These are phyloP conservation scores for Seison nebaliae DNA, from an alignment of 1,140 invertebrate genomes.

Conservation along the genomic window DNA sequence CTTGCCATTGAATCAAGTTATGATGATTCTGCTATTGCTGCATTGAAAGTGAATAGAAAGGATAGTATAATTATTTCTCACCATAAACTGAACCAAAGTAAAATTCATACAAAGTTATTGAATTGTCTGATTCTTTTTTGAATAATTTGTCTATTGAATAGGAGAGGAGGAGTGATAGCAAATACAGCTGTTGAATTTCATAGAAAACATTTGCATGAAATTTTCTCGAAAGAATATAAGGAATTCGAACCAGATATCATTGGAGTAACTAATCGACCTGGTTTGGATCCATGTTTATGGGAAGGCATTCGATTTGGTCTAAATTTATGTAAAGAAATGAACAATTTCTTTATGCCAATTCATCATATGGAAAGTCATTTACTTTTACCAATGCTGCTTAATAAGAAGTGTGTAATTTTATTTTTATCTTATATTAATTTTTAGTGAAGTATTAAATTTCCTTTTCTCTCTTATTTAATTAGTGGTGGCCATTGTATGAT, in stretches of 20 bases:
- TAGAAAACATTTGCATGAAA: constrained; percentile 41
- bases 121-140: constrained; percentile 16
- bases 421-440: constrained; percentile 4
- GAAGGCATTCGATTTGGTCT: constrained; percentile 61
- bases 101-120: constrained; percentile 19
- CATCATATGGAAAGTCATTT: constrained; percentile 98
- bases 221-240: constrained; percentile 1
- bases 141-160: constrained; percentile 26
- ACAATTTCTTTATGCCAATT: constrained; percentile 51
- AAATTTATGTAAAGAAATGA: constrained; percentile 37
- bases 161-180: constrained; percentile 68
- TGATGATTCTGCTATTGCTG: constrained; percentile 73
- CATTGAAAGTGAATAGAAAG: constrained; percentile 48
- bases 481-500: constrained; percentile 63
- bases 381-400: constrained; percentile 47
- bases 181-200: constrained; percentile 53
- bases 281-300: constrained; percentile 44
- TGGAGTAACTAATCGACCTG: constrained; percentile 62
- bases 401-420: constrained; percentile 28
- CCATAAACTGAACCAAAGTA: constrained; percentile 26
- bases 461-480: constrained; percentile 58
- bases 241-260: constrained; percentile 45
- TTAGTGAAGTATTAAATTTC: constrained; percentile 43
- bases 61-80: constrained; percentile 47
- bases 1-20: constrained; percentile 92